Evolutionary conservation across 2,888 invertebrate genomes (phyloP), one percentile per base, ranked within the genome.

Genomic region (Idaea dimidiata): DNA sequence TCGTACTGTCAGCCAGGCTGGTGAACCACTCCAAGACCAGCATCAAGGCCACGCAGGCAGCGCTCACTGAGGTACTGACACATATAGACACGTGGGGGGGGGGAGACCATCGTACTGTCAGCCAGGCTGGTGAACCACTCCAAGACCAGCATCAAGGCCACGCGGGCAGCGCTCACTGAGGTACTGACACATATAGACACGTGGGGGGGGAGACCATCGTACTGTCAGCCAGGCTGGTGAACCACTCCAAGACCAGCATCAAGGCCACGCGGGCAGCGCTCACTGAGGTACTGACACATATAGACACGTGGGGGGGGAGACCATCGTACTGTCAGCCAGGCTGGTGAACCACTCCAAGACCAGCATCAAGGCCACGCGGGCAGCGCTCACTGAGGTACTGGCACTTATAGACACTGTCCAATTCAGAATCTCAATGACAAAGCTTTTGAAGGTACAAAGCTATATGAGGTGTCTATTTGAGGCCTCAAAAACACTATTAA

Each of bases 141-240:
- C 79, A 95, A 96, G 80, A 96, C 97, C 64, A 96, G 96, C 59
- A 96, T 99, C 81, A 96, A 96, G 84, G 94, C 95, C 67, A 97
- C 98, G 7, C 95, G 96, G 82, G 98, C 98, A 0, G 96, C 97
- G 10, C 93, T 99, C 64, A 91, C 89, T 0, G 90, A 89, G 87
- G 89, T 88, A 63, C 33, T 53, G 33, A 24, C 24, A 24, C 24
- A 5, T 24, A 24, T 24, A 24, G n/a, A n/a, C n/a, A 97, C 89
- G 98, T 99, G 66, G 98, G 98, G 16, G 99, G 98, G 3, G 98
- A 99, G 89, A 97, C 96, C 80, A 96, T 99, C 84, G 95, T 95
- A 75, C 95, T 99, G 73, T 96, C 95, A 66, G 98, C 98, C 17
- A 95, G 95, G 67, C 95, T 99, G 60, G 94, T 94, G 81, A 99